Conservation (phyloP, 64 coral and sea anemone genomes). For the Exaiptasia diaphana region DNA sequence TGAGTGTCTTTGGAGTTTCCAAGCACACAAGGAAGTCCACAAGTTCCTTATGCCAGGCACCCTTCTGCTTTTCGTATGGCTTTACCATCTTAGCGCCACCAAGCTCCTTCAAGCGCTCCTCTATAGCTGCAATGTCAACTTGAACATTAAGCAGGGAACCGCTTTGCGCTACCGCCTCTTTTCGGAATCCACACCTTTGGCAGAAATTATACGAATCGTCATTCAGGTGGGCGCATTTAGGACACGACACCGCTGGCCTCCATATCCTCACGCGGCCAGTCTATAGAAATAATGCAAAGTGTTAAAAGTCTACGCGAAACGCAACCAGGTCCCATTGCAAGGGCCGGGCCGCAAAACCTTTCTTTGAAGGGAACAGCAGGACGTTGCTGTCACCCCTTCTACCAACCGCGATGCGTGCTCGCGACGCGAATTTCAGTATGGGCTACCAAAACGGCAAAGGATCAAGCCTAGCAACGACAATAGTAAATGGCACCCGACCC, state of each 20-base stretch:
- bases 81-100: neutral
- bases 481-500: neutral
- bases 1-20: neutral
- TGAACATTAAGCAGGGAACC: too few species aligned
- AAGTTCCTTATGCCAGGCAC: neutral
- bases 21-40: neutral
- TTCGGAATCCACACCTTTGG: constrained; percentile 6
- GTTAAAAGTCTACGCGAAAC: neutral
- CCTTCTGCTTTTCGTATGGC: neutral
- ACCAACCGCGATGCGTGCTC: neutral
- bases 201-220: constrained; percentile 13
- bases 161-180: neutral
- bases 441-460: neutral
- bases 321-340: constrained; percentile 20
- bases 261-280: neutral
- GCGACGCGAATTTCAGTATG: neutral
- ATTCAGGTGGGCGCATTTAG: neutral
- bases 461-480: neutral
- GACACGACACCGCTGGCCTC: constrained; percentile 6
- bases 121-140: too few species aligned
- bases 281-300: neutral
- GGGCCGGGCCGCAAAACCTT: neutral
- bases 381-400: neutral
- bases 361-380: neutral
- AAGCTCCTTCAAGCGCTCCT: neutral